These are phyloP conservation scores for Trichonephila inaurata DNA, from an alignment of 1,140 invertebrate genomes.

Conservation along the genomic window DNA sequence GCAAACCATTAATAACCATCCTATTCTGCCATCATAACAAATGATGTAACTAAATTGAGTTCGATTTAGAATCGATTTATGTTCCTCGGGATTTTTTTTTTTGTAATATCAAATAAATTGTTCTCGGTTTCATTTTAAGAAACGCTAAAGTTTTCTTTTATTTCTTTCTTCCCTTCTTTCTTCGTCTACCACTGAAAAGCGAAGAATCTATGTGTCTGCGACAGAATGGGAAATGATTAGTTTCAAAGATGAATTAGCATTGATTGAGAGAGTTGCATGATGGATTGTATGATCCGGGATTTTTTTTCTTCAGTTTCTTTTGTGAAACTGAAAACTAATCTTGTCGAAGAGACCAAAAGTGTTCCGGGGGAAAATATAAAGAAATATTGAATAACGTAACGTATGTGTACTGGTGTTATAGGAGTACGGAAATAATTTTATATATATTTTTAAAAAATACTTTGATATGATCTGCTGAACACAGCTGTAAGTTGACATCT, in stretches of 20 bases:
- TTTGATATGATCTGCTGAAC: no score
- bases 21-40: slow-evolving; percentile 44
- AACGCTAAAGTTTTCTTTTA: not conserved
- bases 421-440: no score
- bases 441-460: no score
- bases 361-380: not conserved
- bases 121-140: slow-evolving; percentile 23
- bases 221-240: slow-evolving; percentile 21
- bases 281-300: not conserved
- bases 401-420: no score
- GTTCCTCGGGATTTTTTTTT: not conserved
- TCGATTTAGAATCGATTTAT: slow-evolving; percentile 47
- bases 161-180: not conserved
- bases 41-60: slow-evolving; percentile 55
- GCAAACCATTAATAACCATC: slow-evolving; percentile 55
- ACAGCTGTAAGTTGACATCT: no score
- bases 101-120: slow-evolving; percentile 22
- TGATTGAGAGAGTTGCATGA: slow-evolving; percentile 26
- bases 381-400: not conserved
- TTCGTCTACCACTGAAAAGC: not conserved
- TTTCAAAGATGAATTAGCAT: slow-evolving; percentile 34
- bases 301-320: not conserved
- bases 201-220: not conserved
- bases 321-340: not conserved
- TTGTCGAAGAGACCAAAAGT: not conserved